A percentile compares a stretch with the other conserved stretches of the same genome.
phyloP scores from a whole-genome alignment of 2,888 invertebrate genomes.

The Megaustenia siamemsis region DNA sequence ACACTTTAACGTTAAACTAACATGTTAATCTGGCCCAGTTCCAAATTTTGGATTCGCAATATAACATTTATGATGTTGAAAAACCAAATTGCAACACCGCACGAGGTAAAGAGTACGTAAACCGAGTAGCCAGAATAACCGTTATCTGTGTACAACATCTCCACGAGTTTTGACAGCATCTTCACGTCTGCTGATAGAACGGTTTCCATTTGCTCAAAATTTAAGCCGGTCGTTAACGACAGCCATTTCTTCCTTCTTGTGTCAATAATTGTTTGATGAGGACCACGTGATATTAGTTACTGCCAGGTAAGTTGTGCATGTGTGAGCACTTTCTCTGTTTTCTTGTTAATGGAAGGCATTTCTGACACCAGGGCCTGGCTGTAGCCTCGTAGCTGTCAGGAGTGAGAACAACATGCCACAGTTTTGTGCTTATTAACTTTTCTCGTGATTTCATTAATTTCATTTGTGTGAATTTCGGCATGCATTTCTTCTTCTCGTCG shows the following conservation, averaged over 20 bases:
- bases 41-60: not conserved
- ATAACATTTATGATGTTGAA: not conserved
- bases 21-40: not conserved
- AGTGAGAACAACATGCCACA: not conserved
- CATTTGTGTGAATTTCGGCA: not conserved
- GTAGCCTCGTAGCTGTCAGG: not conserved
- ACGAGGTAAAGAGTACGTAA: conserved; percentile 11
- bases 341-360: not conserved
- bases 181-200: conserved; percentile 45
- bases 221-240: conserved; percentile 43
- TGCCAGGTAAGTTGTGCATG: conserved; percentile 17
- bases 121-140: not conserved
- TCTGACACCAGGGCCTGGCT: not conserved
- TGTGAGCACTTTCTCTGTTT: not conserved
- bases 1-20: not conserved
- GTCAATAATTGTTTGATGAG: conserved; percentile 41
- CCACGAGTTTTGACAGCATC: conserved; percentile 42
- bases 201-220: conserved; percentile 47
- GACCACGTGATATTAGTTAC: not conserved
- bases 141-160: conserved; percentile 11
- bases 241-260: conserved; percentile 23
- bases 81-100: not conserved
- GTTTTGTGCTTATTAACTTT: not conserved
- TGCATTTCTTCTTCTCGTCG: not conserved
- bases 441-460: not conserved